phyloP scores from a whole-genome alignment of 2,113 vertebrate genomes.

The Struthidea cinerea region DNA sequence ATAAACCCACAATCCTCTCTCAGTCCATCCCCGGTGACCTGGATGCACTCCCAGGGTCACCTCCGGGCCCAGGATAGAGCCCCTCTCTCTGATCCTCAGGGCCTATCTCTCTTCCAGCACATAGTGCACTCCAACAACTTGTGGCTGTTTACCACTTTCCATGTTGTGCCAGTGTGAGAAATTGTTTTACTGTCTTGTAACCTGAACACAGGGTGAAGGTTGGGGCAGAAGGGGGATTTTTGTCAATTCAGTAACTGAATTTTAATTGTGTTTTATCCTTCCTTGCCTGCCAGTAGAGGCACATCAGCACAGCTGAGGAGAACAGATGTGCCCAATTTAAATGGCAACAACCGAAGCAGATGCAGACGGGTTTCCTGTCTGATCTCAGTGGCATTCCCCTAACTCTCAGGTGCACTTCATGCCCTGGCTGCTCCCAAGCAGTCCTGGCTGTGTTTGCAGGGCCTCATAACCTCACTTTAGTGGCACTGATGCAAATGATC shows the following conservation, averaged over 20 bases:
- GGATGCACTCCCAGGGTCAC: too few relatives aligned
- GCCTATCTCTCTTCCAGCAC: too few relatives aligned
- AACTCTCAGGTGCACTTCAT: background rate
- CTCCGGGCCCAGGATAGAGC: too few relatives aligned
- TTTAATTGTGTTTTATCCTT: background rate
- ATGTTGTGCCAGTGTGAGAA: background rate
- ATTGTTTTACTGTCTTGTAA: background rate
- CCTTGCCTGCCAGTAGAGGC: accelerated
- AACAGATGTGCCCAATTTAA: background rate
- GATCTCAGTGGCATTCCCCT: background rate
- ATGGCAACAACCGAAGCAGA: background rate
- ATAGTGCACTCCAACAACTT: too few relatives aligned
- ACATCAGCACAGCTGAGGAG: accelerated
- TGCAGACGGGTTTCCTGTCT: background rate
- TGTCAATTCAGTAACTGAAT: background rate
- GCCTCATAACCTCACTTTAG: background rate
- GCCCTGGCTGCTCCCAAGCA: background rate
- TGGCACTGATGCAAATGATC: background rate
- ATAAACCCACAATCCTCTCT: too few relatives aligned
- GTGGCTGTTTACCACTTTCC: background rate
- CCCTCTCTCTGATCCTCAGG: too few relatives aligned
- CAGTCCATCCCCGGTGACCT: too few relatives aligned
- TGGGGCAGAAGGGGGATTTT: background rate
- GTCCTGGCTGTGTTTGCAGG: background rate
- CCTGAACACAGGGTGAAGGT: background rate